Base-by-base conservation (phyloP, 2,888 invertebrate species). In the Gandaritis pyraliata region DNA sequence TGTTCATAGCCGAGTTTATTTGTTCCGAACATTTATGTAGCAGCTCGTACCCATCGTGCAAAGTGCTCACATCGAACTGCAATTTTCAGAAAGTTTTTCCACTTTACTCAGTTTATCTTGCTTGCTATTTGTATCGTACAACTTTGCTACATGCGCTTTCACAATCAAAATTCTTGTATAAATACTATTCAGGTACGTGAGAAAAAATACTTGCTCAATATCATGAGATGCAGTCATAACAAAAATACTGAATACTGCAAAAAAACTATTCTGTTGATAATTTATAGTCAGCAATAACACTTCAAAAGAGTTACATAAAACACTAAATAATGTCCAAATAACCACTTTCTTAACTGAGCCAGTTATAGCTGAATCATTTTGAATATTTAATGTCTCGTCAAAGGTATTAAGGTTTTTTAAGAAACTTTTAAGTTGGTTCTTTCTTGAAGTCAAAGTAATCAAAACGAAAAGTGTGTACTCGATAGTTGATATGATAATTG, bases 1-100 rank as follows among this genome's bases (percentile, higher is more conserved):
- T 72, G 72, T 78, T 81, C 81, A 89, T 86, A n/a, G 83, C 68
- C 12, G 74, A 74, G 67, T 86, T 88, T 0, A 89, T 77, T 70
- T 83, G 75, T 48, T 80, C 77, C 1, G 86, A 77, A 67, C 83
- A 86, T 64, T 81, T 80, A 66, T 88, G 82, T 62, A 89, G 72
- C 53, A 80, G 69, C 64, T 87, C 88, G 65, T 88, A 89, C 10
- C 77, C 76, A 65, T 72, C 75, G 61, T 88, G 86, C 61, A 87
- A 69, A 41, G 82, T 76, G 66, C 66, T 76, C 30, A 83, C 76
- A 66, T 85, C 80, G n/a, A 85, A 73, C 43, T 72, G 63, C 10
- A 66, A 67, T 83, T 85, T 16, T 81, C 75, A 18, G 81, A 74
- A 45, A 87, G 70, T 30, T 55, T 72, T 72, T 86, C 85, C 29